A percentile compares a stretch with the other conserved stretches of the same genome.
These are phyloP conservation scores for Thripadectes ignobilis DNA, from an alignment of 2,797 vertebrate species.

Conservation along the genomic window DNA sequence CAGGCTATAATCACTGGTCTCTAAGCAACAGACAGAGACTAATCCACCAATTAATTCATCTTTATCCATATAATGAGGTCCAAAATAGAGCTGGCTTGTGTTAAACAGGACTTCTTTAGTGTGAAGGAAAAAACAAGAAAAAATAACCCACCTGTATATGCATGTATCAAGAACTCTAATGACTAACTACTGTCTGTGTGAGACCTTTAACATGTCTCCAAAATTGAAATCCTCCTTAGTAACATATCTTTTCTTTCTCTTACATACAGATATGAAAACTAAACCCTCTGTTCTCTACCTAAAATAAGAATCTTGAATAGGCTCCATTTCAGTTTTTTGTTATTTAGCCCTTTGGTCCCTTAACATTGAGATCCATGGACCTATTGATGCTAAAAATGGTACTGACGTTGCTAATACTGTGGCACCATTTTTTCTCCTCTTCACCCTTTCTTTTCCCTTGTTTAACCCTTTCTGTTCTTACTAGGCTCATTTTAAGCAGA, in stretches of 20 bases:
- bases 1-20: background rate
- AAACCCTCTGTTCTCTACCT: background rate
- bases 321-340: background rate
- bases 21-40: constrained; percentile 51
- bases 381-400: background rate
- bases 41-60: constrained; percentile 52
- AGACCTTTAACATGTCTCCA: constrained; percentile 16
- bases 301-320: background rate
- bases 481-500: background rate
- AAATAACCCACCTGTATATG: background rate
- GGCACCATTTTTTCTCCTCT: background rate
- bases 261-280: background rate
- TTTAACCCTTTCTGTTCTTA: background rate
- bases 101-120: background rate
- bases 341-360: background rate
- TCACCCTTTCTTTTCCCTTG: background rate
- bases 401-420: background rate
- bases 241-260: background rate
- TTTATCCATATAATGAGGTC: constrained; percentile 53
- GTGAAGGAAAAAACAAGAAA: background rate
- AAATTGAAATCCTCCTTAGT: background rate
- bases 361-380: background rate
- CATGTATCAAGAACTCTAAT: background rate
- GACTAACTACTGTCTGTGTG: background rate
- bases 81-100: constrained; percentile 5